These are phyloP conservation scores for Latrodectus geometricus DNA, from an alignment of 1,140 invertebrate genomes.

Conservation along the genomic window DNA sequence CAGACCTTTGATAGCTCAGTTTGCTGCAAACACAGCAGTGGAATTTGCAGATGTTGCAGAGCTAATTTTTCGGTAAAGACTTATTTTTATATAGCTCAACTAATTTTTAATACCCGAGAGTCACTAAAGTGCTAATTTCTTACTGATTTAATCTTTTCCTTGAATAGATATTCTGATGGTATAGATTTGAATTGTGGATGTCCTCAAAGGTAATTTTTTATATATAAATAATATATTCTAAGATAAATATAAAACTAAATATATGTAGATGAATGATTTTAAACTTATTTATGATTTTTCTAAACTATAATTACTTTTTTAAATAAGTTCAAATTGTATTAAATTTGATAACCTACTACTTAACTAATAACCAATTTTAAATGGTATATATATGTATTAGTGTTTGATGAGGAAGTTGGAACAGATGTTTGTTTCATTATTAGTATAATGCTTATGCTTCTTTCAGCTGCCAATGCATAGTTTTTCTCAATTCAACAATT, in stretches of 20 bases:
- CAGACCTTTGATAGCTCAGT: conserved; percentile 83
- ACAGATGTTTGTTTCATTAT: no score
- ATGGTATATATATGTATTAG: no score
- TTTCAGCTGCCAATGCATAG: no score
- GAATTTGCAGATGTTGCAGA: conserved; percentile 89
- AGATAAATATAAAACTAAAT: background rate
- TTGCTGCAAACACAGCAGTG: conserved; percentile 86
- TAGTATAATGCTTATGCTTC: no score
- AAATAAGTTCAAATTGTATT: no score
- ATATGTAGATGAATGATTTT: no score
- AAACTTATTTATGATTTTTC: no score
- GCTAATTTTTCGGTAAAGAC: conserved; percentile 81
- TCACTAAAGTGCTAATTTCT: background rate
- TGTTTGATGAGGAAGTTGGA: no score
- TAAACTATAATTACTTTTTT: no score
- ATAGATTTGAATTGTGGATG: conserved; percentile 98
- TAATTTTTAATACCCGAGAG: background rate
- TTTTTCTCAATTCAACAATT: no score
- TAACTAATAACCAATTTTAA: no score
- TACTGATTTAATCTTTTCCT: conserved; percentile 57
- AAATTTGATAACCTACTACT: no score
- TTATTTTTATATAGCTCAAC: background rate
- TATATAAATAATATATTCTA: background rate
- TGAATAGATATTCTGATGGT: conserved; percentile 82
- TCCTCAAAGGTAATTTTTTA: conserved; percentile 78